Conservation (phyloP, 2,888 invertebrate species). For the Heliconius hortense region DNA sequence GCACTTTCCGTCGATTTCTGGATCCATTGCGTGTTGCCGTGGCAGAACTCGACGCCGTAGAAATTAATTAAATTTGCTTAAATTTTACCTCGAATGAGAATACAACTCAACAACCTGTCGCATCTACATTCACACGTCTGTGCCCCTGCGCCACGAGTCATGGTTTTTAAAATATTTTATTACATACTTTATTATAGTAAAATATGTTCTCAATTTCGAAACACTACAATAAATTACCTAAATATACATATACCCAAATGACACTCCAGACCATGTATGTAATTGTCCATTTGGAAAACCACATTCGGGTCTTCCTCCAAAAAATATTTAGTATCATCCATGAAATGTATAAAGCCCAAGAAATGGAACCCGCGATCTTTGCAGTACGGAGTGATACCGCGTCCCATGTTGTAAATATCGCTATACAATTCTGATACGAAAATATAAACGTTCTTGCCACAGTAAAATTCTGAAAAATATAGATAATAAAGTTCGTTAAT, state of each 20-base stretch:
- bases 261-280: slow-evolving; percentile 71
- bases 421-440: slow-evolving; percentile 72
- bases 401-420: slow-evolving; percentile 73
- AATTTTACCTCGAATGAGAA: too few species aligned
- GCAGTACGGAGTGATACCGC: slow-evolving; percentile 65
- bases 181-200: neutral
- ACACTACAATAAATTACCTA: slow-evolving; percentile 54
- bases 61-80: too few species aligned
- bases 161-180: neutral
- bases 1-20: too few species aligned
- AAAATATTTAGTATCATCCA: slow-evolving; percentile 68
- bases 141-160: neutral
- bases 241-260: slow-evolving; percentile 69
- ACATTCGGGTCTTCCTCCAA: slow-evolving; percentile 69
- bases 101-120: too few species aligned
- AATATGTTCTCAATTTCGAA: neutral
- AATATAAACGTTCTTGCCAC: slow-evolving; percentile 72
- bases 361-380: slow-evolving; percentile 68
- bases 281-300: slow-evolving; percentile 70
- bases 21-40: too few species aligned
- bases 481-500: neutral
- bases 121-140: neutral
- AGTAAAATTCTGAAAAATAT: slow-evolving; percentile 64
- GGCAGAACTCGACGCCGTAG: too few species aligned
- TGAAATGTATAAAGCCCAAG: slow-evolving; percentile 69